These are phyloP conservation scores for Trematomus loennbergii DNA, from an alignment of 2,113 vertebrate species.

Conservation along the genomic window DNA sequence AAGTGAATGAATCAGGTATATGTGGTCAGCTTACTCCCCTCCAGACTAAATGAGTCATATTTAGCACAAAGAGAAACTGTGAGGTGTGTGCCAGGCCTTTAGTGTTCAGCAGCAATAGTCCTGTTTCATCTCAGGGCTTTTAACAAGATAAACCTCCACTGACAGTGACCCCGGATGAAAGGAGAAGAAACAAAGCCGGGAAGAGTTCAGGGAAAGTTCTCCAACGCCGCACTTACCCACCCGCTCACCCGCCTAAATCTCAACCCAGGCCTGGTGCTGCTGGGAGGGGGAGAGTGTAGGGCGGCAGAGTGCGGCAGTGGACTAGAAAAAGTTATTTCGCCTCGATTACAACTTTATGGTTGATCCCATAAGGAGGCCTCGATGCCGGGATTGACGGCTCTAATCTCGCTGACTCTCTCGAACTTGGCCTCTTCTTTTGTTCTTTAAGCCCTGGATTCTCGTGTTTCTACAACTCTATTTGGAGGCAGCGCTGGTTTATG, in stretches of 20 bases:
- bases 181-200: conserved; percentile 71
- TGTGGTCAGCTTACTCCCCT: conserved; percentile 24
- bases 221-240: conserved; percentile 52
- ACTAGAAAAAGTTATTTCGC: conserved; percentile 75
- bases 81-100: conserved; percentile 37
- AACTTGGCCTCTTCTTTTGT: conserved; percentile 80
- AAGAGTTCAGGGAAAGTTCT: conserved; percentile 84
- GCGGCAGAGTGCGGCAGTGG: conserved; percentile 12
- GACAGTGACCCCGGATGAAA: conserved; percentile 85
- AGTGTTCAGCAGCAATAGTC: conserved; percentile 44
- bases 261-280: conserved; percentile 33
- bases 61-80: conserved; percentile 57
- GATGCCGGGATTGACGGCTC: conserved; percentile 75
- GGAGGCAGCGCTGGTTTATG: conserved; percentile 51
- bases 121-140: conserved; percentile 73
- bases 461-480: conserved; percentile 78
- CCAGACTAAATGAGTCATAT: conserved; percentile 54
- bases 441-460: conserved; percentile 79
- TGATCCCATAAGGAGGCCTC: conserved; percentile 74
- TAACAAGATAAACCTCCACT: conserved; percentile 78
- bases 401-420: conserved; percentile 76
- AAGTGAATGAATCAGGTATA: conserved; percentile 61
- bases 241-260: conserved; percentile 65
- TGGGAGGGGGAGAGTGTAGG: conserved; percentile 26
- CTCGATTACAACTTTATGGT: conserved; percentile 74